These are phyloP conservation scores for Pristiophorus japonicus DNA, from an alignment of 2,113 vertebrate genomes.

Conservation along the genomic window DNA sequence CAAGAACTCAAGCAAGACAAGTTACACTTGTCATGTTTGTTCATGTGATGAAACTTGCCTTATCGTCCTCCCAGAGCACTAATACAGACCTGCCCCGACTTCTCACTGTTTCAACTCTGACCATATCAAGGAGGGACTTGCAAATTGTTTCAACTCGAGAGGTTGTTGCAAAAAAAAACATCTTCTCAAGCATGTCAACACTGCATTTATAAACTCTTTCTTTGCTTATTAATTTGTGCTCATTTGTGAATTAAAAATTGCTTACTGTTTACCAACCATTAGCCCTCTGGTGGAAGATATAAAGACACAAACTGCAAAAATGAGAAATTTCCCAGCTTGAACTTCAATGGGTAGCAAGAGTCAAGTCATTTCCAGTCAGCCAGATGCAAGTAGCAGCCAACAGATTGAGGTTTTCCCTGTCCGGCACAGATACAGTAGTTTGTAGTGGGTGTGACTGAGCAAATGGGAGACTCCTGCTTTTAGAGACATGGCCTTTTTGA, in stretches of 20 bases:
- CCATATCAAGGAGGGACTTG: too few relatives aligned
- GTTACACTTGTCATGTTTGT: neutral
- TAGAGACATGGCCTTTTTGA: neutral
- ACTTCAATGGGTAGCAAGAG: neutral
- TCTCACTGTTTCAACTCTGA: neutral
- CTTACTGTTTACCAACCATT: neutral
- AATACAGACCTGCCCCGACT: neutral
- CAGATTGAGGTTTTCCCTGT: neutral
- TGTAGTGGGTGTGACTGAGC: neutral
- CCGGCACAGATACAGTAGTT: neutral
- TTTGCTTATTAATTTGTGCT: neutral
- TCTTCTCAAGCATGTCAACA: neutral
- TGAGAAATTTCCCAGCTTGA: neutral
- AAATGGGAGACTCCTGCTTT: neutral
- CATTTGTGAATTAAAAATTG: neutral
- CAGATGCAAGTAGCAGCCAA: neutral
- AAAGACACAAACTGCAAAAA: neutral
- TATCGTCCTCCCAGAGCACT: too few relatives aligned
- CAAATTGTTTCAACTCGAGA: too few relatives aligned
- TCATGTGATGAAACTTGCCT: neutral
- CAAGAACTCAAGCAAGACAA: neutral
- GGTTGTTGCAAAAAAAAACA: neutral
- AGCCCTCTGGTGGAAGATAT: neutral
- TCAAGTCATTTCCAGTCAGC: neutral
- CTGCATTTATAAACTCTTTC: neutral